These are phyloP conservation scores for Rhaphigaster nebulosa DNA, from an alignment of 2,888 invertebrate species.

Conservation along the genomic window DNA sequence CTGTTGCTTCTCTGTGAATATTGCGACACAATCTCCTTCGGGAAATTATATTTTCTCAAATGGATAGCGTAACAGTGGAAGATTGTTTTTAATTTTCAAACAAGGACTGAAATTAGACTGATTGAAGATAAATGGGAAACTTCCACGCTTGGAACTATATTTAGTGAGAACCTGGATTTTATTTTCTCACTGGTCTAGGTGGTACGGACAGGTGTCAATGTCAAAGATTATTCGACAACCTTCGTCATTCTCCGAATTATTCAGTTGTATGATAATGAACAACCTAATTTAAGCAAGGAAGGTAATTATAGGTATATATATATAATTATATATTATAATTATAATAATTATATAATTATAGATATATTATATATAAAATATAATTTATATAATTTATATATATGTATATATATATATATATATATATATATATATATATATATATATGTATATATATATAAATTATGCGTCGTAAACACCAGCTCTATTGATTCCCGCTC, in stretches of 20 bases:
- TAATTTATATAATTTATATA: no score
- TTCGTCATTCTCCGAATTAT: background rate
- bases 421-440: no score
- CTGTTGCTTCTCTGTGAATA: background rate
- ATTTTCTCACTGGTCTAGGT: background rate
- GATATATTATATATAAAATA: no score
- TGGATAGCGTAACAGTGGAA: background rate
- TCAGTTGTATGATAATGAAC: no score
- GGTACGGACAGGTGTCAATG: background rate
- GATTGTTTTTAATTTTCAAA: background rate
- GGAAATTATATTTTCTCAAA: background rate
- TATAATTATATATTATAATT: no score
- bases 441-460: no score
- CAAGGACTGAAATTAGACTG: background rate
- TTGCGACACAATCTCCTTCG: slow-evolving; percentile 5
- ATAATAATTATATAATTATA: no score
- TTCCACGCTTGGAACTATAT: background rate
- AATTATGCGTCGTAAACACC: no score
- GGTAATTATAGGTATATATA: no score
- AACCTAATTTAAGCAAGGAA: no score
- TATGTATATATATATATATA: no score
- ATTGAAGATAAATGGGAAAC: background rate
- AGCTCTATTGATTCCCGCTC: no score
- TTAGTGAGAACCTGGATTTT: background rate
- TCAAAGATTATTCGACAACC: background rate